A percentile compares a stretch with the other conserved stretches of the same genome.
Conservation (phyloP, 2,888 invertebrate genomes). For the Clivina fossor region DNA sequence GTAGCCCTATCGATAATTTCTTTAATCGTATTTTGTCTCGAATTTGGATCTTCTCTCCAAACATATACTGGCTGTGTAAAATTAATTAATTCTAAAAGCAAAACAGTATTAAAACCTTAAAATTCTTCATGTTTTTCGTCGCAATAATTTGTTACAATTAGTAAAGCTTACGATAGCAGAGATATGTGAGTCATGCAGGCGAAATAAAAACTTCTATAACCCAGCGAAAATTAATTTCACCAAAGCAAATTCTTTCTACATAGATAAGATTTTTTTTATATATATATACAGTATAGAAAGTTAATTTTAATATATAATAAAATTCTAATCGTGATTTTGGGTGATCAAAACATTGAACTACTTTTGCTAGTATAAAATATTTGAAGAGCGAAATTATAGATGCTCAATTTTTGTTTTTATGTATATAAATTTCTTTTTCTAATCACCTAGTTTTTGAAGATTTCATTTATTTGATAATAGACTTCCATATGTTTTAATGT, state of each 20-base stretch:
- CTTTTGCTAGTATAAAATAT: no score
- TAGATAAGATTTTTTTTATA: no score
- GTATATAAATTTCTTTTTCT: no score
- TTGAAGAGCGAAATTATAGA: no score
- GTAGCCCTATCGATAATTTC: slow-evolving; percentile 84
- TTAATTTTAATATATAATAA: no score
- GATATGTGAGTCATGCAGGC: no score
- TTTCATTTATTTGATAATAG: no score
- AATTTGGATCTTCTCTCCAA: slow-evolving; percentile 89
- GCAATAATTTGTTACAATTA: background rate
- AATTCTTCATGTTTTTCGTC: background rate
- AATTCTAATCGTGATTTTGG: slow-evolving; percentile 14
- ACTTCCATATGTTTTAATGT: no score
- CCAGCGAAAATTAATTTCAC: no score
- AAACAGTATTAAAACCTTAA: slow-evolving; percentile 9
- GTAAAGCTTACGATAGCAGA: slow-evolving; percentile 5
- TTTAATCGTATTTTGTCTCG: slow-evolving; percentile 85
- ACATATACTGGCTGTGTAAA: slow-evolving; percentile 96
- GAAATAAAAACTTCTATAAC: slow-evolving; percentile 13
- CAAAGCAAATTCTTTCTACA: no score
- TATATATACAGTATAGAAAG: slow-evolving; percentile 10
- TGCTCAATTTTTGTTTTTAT: no score
- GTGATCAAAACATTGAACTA: slow-evolving; percentile 16
- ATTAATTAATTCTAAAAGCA: slow-evolving; percentile 76
- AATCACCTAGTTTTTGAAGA: no score